Conservation (phyloP, 1,140 invertebrate species). For the Drosophila takahashii region DNA sequence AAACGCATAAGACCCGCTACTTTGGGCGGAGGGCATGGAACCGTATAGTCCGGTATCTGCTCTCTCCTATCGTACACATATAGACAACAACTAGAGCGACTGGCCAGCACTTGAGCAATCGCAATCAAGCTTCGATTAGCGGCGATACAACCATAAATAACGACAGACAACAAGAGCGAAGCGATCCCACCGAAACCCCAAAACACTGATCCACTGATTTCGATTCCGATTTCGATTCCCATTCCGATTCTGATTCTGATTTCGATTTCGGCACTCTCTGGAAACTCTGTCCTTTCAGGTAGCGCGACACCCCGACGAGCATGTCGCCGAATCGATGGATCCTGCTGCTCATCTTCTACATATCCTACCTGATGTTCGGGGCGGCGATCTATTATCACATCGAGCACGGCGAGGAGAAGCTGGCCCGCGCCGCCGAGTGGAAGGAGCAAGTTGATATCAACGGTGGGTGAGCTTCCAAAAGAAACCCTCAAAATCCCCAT, state of each 20-base stretch:
- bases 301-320: constrained; percentile 54
- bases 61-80: constrained; percentile 20
- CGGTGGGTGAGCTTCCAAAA: constrained; percentile 86
- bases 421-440: constrained; percentile 86
- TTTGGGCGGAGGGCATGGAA: constrained; percentile 9
- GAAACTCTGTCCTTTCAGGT: constrained; percentile 46
- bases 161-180: constrained; percentile 40
- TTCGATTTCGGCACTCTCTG: not conserved
- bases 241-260: not conserved
- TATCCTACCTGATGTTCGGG: constrained; percentile 90
- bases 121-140: constrained; percentile 73
- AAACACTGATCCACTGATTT: constrained; percentile 14
- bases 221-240: not conserved
- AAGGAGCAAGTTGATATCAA: constrained; percentile 89
- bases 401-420: constrained; percentile 88
- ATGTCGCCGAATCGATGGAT: constrained; percentile 94
- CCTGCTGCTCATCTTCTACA: constrained; percentile 90
- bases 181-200: constrained; percentile 3
- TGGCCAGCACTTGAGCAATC: constrained; percentile 62
- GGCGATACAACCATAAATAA: constrained; percentile 70
- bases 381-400: constrained; percentile 92
- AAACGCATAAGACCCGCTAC: constrained; percentile 8
- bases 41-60: constrained; percentile 16
- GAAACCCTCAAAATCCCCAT: not conserved
- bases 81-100: constrained; percentile 50